Percentiles rank a stretch among this genome's conserved stretches.
Evolutionary conservation across 2,113 vertebrate genomes (phyloP).

Genomic region (Rhabdornis inornatus): DNA sequence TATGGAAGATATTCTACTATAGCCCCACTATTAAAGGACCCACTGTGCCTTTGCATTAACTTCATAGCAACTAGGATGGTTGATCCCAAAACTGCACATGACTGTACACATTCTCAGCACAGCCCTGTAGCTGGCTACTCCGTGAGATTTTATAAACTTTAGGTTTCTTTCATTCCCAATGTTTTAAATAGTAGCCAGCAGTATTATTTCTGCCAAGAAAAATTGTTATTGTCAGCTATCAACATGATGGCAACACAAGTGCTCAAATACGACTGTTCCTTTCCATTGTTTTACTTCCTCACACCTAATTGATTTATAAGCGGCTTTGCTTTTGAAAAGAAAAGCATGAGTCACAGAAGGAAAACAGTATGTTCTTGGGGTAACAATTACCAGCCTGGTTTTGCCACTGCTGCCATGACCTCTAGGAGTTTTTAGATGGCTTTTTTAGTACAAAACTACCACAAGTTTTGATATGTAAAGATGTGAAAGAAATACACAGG

Average conservation of each 20-base stretch:
- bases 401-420: not conserved
- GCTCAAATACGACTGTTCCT: accelerated
- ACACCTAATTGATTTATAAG: not conserved
- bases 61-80: not conserved
- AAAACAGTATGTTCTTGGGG: not conserved
- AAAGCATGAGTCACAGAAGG: not conserved
- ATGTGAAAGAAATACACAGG: not conserved
- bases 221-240: not conserved
- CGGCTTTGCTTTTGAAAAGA: not conserved
- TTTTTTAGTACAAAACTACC: not conserved
- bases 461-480: not conserved
- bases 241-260: not conserved
- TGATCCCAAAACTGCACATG: not conserved
- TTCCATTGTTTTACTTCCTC: not conserved
- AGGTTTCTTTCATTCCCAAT: not conserved
- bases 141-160: not conserved
- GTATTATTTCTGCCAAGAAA: not conserved
- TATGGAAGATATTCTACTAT: not conserved
- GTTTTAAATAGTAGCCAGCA: not conserved
- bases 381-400: not conserved
- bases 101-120: not conserved
- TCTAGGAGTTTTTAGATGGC: not conserved
- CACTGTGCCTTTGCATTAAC: not conserved
- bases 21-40: not conserved
- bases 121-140: not conserved